Evolutionary conservation across 2,888 invertebrate species (phyloP).

Genomic region (Polymixis lichenea): DNA sequence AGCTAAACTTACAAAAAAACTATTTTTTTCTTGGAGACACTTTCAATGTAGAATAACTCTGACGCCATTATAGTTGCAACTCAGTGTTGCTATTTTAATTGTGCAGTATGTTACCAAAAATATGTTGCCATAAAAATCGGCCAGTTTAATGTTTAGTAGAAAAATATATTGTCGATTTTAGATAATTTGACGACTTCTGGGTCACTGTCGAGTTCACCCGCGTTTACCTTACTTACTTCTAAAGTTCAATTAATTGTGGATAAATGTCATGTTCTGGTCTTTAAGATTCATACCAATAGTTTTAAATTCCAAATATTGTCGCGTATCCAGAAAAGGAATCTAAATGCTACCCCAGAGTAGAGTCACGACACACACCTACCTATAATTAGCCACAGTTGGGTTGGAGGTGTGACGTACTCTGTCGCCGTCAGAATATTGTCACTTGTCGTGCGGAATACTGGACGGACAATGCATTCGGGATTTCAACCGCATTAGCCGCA

Average conservation of each 20-base stretch:
- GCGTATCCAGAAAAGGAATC: slow-evolving; percentile 7
- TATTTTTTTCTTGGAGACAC: too few species aligned
- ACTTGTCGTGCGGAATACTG: slow-evolving; percentile 47
- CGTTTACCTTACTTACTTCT: background rate
- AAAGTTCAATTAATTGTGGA: background rate
- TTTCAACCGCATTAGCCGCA: slow-evolving; percentile 63
- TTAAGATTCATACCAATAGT: background rate
- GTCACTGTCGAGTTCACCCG: too few species aligned
- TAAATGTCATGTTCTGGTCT: background rate
- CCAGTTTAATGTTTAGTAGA: too few species aligned
- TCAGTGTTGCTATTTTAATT: too few species aligned
- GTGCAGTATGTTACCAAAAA: too few species aligned
- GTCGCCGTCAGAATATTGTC: slow-evolving; percentile 64
- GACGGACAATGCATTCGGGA: slow-evolving; percentile 62
- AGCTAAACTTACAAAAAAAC: too few species aligned
- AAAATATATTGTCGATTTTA: too few species aligned
- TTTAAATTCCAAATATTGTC: slow-evolving; percentile 16
- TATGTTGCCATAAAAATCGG: too few species aligned
- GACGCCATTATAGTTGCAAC: too few species aligned
- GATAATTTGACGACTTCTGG: too few species aligned
- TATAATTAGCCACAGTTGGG: slow-evolving; percentile 59
- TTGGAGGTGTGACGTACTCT: slow-evolving; percentile 45
- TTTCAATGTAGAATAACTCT: too few species aligned
- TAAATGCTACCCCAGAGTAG: slow-evolving; percentile 17
- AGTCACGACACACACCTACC: slow-evolving; percentile 30